These are phyloP conservation scores for Lithobates pipiens DNA, from an alignment of 2,797 vertebrate genomes.

Conservation along the genomic window DNA sequence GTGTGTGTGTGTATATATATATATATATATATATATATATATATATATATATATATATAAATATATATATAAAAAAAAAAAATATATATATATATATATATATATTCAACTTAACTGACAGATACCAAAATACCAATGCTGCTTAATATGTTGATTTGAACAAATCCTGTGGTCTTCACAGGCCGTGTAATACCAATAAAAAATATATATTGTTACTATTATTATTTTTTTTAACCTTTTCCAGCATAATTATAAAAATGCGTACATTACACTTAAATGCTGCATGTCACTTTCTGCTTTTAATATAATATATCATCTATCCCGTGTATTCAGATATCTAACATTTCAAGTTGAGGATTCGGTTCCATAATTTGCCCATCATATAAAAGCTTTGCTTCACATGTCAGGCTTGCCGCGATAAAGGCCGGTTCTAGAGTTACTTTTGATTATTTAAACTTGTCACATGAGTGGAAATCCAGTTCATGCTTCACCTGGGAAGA, in stretches of 20 bases:
- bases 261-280: background rate
- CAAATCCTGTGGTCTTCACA: too few species aligned
- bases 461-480: constrained; percentile 38
- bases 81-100: too few species aligned
- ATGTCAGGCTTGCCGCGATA: constrained; percentile 8
- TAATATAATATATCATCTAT: constrained; percentile 19
- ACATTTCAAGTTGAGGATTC: constrained; percentile 29
- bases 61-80: too few species aligned
- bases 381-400: constrained; percentile 29
- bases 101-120: too few species aligned
- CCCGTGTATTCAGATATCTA: constrained; percentile 20
- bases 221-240: background rate
- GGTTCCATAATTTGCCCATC: constrained; percentile 38
- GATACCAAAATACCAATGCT: too few species aligned
- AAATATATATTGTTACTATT: too few species aligned
- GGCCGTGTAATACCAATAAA: too few species aligned
- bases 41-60: too few species aligned
- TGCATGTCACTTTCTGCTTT: background rate
- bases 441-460: constrained; percentile 39
- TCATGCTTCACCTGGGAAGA: constrained; percentile 47
- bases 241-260: background rate
- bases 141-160: too few species aligned
- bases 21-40: too few species aligned
- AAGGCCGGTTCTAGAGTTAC: constrained; percentile 33
- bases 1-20: too few species aligned